Conservation (phyloP, 2,113 vertebrate species). For the Gobius niger region DNA sequence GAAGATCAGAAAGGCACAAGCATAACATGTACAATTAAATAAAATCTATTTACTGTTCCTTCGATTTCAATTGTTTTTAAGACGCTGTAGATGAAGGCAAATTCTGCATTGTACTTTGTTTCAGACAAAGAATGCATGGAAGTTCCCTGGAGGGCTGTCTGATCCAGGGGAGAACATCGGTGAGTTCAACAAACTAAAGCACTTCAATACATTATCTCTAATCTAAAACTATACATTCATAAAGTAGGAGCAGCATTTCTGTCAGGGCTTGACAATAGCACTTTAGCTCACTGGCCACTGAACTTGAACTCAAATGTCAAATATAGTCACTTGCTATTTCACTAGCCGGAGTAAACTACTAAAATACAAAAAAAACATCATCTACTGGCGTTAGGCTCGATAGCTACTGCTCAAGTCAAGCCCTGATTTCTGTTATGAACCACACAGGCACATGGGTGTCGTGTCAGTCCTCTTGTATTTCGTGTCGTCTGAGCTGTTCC, state of each 20-base stretch:
- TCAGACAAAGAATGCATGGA: slow-evolving; percentile 89
- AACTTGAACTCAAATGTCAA: too few species aligned
- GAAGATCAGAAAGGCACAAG: slow-evolving; percentile 8
- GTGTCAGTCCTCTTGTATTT: neutral
- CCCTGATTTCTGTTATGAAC: slow-evolving; percentile 1
- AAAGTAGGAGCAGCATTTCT: slow-evolving; percentile 5
- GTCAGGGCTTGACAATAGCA: neutral
- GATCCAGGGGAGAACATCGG: slow-evolving; percentile 92
- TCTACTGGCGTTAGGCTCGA: too few species aligned
- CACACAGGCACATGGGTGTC: slow-evolving; percentile 23
- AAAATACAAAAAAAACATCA: too few species aligned
- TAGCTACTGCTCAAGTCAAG: too few species aligned
- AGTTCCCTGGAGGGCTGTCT: slow-evolving; percentile 93
- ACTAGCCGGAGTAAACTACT: too few species aligned
- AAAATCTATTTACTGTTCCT: neutral
- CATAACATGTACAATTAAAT: neutral
- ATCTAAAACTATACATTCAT: slow-evolving; percentile 48
- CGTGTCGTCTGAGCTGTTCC: neutral
- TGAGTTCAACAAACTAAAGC: slow-evolving; percentile 74
- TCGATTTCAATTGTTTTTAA: neutral
- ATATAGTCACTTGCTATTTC: too few species aligned
- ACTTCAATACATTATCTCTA: slow-evolving; percentile 44
- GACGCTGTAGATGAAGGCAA: slow-evolving; percentile 1
- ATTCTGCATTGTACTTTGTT: slow-evolving; percentile 41
- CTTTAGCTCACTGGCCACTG: too few species aligned